Evolutionary conservation across 2,113 vertebrate genomes (phyloP), one percentile per base, ranked within the genome.

Genomic region (Eleginops maclovinus): DNA sequence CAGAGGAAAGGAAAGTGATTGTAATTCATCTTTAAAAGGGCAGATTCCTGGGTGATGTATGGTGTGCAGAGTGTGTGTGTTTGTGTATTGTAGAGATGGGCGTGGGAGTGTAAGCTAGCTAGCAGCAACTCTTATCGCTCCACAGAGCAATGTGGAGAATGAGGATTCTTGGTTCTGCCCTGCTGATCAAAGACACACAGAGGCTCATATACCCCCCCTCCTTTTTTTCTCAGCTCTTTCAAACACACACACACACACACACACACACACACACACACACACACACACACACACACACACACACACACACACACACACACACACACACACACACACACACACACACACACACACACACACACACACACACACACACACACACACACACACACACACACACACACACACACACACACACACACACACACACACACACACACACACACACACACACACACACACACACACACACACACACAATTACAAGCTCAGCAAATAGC

Each of bases 101-200:
- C 53, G 90, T 91, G 84, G 91, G 92, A 91, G 81, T 67, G 80
- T 61, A 49, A 87, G 79, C 72, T 78, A 59, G 77, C 77, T 60
- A 71, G 90, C 82, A 87, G 81, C 85, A 72, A 88, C 72, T 87
- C 85, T 93, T 91, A 92, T 90, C 87, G 64, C 79, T 84, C 74
- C 89, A 68, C 79, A 69, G 69, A 92, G 91, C 77, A 88, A 93
- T 90, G 90, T 88, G 75, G 87, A 88, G 90, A 93, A 93, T 90
- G 88, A 92, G 84, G 83, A 88, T 85, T 90, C 89, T 78, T 77
- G 67, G 63, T 88, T 89, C 77, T 79, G 74, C 89, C 74, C 84
- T 89, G 77, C 44, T 80, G 77, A 93, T 92, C 88, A 93, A 90
- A 93, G 75, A 89, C 63, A 72, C 40, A 67, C 14, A 22, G 19